These are phyloP conservation scores for Podarcis raffonei DNA, from an alignment of 2,113 vertebrate species.

Conservation along the genomic window DNA sequence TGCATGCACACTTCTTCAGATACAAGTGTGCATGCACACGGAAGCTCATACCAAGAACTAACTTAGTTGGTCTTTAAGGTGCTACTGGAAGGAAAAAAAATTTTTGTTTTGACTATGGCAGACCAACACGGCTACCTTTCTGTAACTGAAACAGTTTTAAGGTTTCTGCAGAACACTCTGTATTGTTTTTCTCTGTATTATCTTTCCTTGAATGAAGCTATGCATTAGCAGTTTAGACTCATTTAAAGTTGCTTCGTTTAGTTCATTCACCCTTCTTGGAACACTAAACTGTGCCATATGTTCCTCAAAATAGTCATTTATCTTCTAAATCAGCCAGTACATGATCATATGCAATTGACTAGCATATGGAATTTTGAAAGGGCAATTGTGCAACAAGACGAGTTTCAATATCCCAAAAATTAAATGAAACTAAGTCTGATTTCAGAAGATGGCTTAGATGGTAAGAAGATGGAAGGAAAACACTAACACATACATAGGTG, in stretches of 20 bases:
- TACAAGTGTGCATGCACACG: no score
- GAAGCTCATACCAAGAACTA: no score
- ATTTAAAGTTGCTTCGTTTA: conserved; percentile 4
- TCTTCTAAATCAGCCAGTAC: neutral
- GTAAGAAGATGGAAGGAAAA: neutral
- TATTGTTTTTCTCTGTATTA: neutral
- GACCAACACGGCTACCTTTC: no score
- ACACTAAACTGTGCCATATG: neutral
- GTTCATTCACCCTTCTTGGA: conserved; percentile 10
- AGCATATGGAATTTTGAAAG: neutral
- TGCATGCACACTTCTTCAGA: no score
- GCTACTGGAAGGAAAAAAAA: no score
- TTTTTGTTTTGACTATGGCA: no score
- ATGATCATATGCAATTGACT: neutral
- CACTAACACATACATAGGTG: conserved; percentile 6
- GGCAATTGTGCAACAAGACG: conserved; percentile 17
- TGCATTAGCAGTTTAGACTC: neutral
- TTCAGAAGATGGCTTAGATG: neutral
- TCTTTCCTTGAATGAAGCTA: neutral
- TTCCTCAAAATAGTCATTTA: neutral
- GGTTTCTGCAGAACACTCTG: neutral
- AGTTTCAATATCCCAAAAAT: conserved; percentile 28
- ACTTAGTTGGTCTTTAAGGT: no score
- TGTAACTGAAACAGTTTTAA: conserved; percentile 6
- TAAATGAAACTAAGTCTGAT: neutral